Percentiles rank a stretch among this genome's conserved stretches.
These are phyloP conservation scores for Cecidostiba fungosa DNA, from an alignment of 2,888 invertebrate species.

Conservation along the genomic window DNA sequence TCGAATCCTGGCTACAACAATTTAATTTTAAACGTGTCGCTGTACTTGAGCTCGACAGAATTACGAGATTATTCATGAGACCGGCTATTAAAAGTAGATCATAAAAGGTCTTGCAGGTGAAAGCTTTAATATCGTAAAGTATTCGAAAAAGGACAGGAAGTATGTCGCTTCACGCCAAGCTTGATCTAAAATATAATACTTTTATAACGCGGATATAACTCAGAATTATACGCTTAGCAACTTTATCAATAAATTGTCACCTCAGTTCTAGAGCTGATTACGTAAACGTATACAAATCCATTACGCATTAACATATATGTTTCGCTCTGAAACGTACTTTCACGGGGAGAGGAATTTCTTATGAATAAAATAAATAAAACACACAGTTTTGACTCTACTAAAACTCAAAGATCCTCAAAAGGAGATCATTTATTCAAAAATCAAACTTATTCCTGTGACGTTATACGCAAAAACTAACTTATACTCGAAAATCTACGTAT, in stretches of 20 bases:
- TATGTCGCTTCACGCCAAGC: no score
- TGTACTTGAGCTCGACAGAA: slow-evolving; percentile 19
- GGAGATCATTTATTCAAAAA: no score
- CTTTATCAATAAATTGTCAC: neutral
- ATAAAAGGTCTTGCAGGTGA: slow-evolving; percentile 29
- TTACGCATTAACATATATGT: neutral
- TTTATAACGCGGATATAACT: neutral
- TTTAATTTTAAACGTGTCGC: slow-evolving; percentile 39
- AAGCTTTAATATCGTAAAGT: slow-evolving; percentile 18
- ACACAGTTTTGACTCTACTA: no score
- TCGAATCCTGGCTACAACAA: slow-evolving; percentile 14
- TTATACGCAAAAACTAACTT: no score
- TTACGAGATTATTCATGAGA: slow-evolving; percentile 52
- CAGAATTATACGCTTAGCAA: neutral
- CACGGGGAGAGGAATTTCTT: no score
- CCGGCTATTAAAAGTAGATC: slow-evolving; percentile 44
- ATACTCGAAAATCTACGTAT: no score
- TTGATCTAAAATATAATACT: slow-evolving; percentile 10
- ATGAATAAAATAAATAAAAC: no score
- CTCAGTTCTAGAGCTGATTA: neutral
- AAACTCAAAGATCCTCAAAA: no score
- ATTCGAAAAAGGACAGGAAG: neutral
- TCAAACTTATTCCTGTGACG: no score
- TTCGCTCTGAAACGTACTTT: no score
- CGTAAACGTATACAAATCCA: neutral